Percentiles rank a stretch among this genome's conserved stretches.
Conservation (phyloP, 1,140 invertebrate species). For the Drosophila bocki region DNA sequence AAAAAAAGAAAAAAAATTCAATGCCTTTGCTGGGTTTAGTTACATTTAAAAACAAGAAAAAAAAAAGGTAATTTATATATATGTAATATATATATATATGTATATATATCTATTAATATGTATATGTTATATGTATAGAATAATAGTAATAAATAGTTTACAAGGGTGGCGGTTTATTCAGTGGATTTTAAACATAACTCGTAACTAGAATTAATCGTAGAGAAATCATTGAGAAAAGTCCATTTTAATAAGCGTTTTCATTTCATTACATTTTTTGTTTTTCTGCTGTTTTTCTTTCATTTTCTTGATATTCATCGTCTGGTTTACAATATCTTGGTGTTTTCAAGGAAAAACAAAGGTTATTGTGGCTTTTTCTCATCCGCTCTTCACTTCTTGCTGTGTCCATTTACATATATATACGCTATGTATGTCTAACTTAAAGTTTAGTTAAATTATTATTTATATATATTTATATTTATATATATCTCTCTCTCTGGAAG, state of each 20-base stretch:
- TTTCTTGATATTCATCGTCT: not conserved
- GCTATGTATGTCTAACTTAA: constrained; percentile 8
- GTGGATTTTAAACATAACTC: constrained; percentile 39
- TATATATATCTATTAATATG: constrained; percentile 10
- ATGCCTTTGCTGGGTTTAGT: constrained; percentile 57
- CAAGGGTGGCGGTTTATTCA: constrained; percentile 36
- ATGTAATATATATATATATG: constrained; percentile 14
- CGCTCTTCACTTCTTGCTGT: constrained; percentile 14
- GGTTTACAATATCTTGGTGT: constrained; percentile 5
- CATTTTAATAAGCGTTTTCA: constrained; percentile 75
- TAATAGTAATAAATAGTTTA: constrained; percentile 67
- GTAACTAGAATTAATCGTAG: constrained; percentile 52
- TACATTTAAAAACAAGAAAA: constrained; percentile 35
- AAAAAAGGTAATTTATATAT: constrained; percentile 37
- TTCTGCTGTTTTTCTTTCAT: constrained; percentile 3
- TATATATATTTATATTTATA: constrained; percentile 34
- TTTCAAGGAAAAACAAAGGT: constrained; percentile 23
- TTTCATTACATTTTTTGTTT: constrained; percentile 63
- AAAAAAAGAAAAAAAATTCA: constrained; percentile 39
- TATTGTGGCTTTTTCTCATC: not conserved
- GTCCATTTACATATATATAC: constrained; percentile 19
- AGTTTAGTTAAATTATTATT: constrained; percentile 24
- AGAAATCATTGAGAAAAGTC: constrained; percentile 77
- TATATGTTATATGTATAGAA: constrained; percentile 24
- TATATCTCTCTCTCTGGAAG: constrained; percentile 15